Percentiles rank a stretch among this genome's conserved stretches.
Evolutionary conservation across 2,888 invertebrate species (phyloP).

Genomic region (Drosophila helvetica): DNA sequence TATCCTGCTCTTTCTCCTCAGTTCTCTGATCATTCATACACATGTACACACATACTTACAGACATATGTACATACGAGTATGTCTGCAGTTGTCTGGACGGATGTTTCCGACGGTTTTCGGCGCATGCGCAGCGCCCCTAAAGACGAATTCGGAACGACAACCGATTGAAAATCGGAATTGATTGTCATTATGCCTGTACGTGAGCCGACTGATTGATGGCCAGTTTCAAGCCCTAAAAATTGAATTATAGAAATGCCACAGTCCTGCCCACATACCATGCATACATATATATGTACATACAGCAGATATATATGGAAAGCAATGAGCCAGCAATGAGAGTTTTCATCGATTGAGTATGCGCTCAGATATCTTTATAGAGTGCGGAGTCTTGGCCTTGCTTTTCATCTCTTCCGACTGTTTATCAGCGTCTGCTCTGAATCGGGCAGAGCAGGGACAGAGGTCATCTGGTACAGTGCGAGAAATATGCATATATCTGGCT

Average conservation of each 20-base stretch:
- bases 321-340: conserved; percentile 20
- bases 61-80: too few relatives aligned
- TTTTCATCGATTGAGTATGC: conserved; percentile 7
- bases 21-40: too few relatives aligned
- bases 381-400: background rate
- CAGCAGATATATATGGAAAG: conserved; percentile 5
- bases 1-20: too few relatives aligned
- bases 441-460: background rate
- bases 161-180: conserved; percentile 11
- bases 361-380: background rate
- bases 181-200: conserved; percentile 30
- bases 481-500: background rate
- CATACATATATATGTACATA: too few relatives aligned
- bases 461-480: background rate
- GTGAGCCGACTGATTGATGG: conserved; percentile 13
- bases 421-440: background rate
- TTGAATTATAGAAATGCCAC: background rate
- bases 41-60: too few relatives aligned
- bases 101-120: conserved; percentile 9
- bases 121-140: conserved; percentile 45
- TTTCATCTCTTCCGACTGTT: background rate
- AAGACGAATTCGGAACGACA: background rate
- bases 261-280: background rate
- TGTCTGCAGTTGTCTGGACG: background rate
- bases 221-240: background rate